Conservation (phyloP, 2,797 vertebrate species). For the Catostomus latipinnis region DNA sequence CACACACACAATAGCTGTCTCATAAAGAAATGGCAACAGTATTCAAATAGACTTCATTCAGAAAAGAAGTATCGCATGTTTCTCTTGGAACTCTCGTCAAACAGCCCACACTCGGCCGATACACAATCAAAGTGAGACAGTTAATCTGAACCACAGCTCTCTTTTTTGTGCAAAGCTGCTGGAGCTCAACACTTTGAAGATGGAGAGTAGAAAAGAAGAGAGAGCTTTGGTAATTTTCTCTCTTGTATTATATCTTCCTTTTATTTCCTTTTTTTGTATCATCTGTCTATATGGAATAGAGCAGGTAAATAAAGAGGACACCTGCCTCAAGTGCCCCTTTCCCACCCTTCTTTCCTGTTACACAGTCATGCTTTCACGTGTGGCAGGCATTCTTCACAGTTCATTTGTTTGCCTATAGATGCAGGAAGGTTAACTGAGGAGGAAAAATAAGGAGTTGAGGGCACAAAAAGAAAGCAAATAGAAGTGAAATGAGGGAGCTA, state of each 20-base stretch:
- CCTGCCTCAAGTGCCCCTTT: slow-evolving; percentile 48
- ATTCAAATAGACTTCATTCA: slow-evolving; percentile 54
- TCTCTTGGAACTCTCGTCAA: slow-evolving; percentile 45
- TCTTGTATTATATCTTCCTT: slow-evolving; percentile 53
- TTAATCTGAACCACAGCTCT: slow-evolving; percentile 44
- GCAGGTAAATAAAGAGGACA: slow-evolving; percentile 62
- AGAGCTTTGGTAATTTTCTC: slow-evolving; percentile 37
- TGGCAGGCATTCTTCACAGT: slow-evolving; percentile 42
- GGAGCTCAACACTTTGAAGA: slow-evolving; percentile 60
- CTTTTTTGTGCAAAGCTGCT: slow-evolving; percentile 55
- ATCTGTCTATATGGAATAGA: slow-evolving; percentile 36
- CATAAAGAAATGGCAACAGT: slow-evolving; percentile 46
- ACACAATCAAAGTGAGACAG: slow-evolving; percentile 44
- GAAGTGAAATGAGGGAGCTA: slow-evolving; percentile 5
- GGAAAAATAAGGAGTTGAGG: neutral
- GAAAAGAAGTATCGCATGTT: slow-evolving; percentile 46
- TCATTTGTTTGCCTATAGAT: slow-evolving; percentile 57
- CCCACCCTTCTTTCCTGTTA: slow-evolving; percentile 8
- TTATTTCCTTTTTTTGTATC: slow-evolving; percentile 38
- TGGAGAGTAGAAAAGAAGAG: slow-evolving; percentile 46
- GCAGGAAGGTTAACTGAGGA: slow-evolving; percentile 33
- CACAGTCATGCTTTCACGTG: slow-evolving; percentile 6
- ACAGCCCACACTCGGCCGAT: slow-evolving; percentile 35
- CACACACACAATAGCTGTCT: slow-evolving; percentile 30
- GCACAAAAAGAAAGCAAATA: neutral